Evolutionary conservation across 1,140 invertebrate genomes (phyloP).

Genomic region (Dendrolimus punctatus): DNA sequence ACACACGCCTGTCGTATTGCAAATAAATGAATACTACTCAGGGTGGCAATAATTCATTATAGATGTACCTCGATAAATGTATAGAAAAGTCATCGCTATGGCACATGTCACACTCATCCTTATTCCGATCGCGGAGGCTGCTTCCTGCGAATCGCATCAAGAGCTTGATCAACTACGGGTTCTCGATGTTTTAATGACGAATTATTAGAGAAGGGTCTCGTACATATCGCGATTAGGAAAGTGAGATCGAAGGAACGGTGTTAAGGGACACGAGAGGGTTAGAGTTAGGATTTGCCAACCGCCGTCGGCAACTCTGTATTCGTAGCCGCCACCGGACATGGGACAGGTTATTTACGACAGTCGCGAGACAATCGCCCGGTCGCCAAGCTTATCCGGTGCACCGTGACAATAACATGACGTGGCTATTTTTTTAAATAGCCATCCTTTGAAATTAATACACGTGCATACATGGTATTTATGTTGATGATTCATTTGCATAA

Average conservation of each 20-base stretch:
- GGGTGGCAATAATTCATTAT: no score
- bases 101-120: conserved; percentile 51
- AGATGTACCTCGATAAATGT: not conserved
- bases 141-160: conserved; percentile 45
- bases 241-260: conserved; percentile 14
- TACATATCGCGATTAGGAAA: conserved; percentile 3
- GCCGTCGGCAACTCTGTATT: conserved; percentile 44
- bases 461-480: conserved; percentile 44
- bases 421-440: conserved; percentile 57
- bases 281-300: conserved; percentile 24
- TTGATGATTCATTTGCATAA: conserved; percentile 42
- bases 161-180: conserved; percentile 25
- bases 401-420: conserved; percentile 65
- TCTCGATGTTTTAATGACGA: conserved; percentile 25
- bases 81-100: conserved; percentile 31
- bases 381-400: conserved; percentile 60
- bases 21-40: no score
- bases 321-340: conserved; percentile 51
- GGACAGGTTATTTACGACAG: conserved; percentile 63
- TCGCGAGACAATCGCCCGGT: conserved; percentile 60
- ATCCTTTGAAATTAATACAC: conserved; percentile 57
- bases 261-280: conserved; percentile 13
- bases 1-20: no score
- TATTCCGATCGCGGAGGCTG: conserved; percentile 54
- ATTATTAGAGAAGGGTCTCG: conserved; percentile 8